These are phyloP conservation scores for Eubasilissa splendida DNA, from an alignment of 2,888 invertebrate species.

Conservation along the genomic window DNA sequence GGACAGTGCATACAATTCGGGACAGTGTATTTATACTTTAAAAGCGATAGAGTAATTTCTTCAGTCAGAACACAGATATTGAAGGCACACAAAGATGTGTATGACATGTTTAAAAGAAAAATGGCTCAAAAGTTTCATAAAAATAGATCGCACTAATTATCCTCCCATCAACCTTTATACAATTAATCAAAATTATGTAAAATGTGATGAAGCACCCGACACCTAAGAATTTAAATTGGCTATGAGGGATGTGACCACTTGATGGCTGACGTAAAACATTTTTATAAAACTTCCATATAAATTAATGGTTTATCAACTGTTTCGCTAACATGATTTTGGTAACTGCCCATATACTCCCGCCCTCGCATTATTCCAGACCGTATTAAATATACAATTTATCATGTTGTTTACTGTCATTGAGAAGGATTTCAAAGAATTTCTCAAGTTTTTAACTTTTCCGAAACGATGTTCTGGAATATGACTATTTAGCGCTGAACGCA, in stretches of 20 bases:
- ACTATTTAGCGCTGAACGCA: too few species aligned
- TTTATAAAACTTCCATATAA: too few species aligned
- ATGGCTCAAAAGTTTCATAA: constrained; percentile 35
- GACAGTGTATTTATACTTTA: constrained; percentile 42
- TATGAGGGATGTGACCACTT: background rate
- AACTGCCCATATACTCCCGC: too few species aligned
- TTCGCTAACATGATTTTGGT: too few species aligned
- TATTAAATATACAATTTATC: too few species aligned
- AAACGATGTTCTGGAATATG: too few species aligned
- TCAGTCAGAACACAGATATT: constrained; percentile 58
- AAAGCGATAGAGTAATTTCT: constrained; percentile 55
- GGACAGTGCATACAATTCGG: constrained; percentile 32
- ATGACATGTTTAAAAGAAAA: constrained; percentile 46
- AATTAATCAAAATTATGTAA: background rate
- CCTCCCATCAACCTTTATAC: background rate
- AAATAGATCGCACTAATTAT: background rate
- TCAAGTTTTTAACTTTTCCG: too few species aligned
- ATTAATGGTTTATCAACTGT: too few species aligned
- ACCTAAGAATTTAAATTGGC: constrained; percentile 22
- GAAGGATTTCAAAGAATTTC: too few species aligned
- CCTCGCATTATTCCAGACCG: too few species aligned
- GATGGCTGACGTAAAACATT: background rate
- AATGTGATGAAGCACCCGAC: background rate
- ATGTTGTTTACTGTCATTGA: too few species aligned
- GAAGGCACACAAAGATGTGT: constrained; percentile 59